Percentiles rank a stretch among this genome's conserved stretches.
These are phyloP conservation scores for Corythaixoides concolor DNA, from an alignment of 2,113 vertebrate species.

Conservation along the genomic window DNA sequence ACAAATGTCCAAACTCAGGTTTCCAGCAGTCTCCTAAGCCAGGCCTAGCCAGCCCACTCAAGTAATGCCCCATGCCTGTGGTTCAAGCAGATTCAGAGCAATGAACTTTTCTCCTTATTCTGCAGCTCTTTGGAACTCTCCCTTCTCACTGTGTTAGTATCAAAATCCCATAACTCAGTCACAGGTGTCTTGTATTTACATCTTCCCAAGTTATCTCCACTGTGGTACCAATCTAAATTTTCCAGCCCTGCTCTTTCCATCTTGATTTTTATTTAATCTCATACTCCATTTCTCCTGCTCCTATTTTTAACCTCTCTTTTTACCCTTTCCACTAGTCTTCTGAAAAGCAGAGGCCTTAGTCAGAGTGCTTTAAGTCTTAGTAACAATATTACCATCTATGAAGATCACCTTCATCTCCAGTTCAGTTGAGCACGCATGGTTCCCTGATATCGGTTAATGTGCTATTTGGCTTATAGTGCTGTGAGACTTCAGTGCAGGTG, in stretches of 20 bases:
- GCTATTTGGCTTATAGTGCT: not conserved
- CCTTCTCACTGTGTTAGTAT: not conserved
- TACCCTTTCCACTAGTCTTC: not conserved
- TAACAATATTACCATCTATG: not conserved
- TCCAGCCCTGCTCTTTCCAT: not conserved
- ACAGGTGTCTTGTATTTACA: not conserved
- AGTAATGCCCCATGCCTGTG: too few species aligned
- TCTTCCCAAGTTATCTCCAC: not conserved
- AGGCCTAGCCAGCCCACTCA: not conserved
- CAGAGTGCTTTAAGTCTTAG: not conserved
- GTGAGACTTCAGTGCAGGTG: not conserved
- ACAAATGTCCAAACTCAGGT: not conserved
- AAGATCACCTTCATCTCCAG: not conserved
- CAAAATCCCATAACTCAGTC: not conserved
- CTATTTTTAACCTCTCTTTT: not conserved
- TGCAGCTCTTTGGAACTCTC: not conserved
- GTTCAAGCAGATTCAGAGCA: not conserved
- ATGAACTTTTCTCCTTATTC: not conserved
- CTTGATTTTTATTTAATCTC: not conserved
- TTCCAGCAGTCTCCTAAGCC: not conserved
- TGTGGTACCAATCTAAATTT: not conserved
- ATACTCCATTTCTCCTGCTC: not conserved
- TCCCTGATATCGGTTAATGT: not conserved
- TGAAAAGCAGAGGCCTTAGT: not conserved
- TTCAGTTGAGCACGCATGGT: rapidly evolving